phyloP scores from a whole-genome alignment of 2,797 vertebrate genomes.

The Euphonia xanthogaster region DNA sequence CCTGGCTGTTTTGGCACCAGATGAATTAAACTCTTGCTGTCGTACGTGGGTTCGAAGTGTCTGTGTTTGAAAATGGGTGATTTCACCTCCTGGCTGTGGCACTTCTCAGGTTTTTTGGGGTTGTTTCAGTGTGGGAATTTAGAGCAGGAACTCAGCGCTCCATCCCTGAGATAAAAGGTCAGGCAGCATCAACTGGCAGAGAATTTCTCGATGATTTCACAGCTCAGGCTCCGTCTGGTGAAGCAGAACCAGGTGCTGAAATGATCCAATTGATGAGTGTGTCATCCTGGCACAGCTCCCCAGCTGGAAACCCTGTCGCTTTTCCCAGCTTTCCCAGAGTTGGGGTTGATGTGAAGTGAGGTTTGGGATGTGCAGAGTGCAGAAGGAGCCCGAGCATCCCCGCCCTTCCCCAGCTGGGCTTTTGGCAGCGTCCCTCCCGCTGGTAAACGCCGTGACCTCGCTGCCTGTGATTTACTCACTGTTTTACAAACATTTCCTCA shows the following conservation, averaged over 20 bases:
- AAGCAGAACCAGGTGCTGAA: neutral
- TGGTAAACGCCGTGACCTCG: slow-evolving; percentile 82
- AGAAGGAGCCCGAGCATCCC: slow-evolving; percentile 63
- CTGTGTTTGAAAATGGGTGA: neutral
- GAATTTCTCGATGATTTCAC: neutral
- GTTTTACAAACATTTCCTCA: slow-evolving; percentile 85
- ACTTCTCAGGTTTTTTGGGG: neutral
- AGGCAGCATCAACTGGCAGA: neutral
- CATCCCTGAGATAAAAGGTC: neutral
- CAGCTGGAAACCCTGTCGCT: accelerated
- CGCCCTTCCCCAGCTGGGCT: slow-evolving; percentile 89
- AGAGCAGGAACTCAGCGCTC: neutral
- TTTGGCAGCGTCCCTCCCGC: slow-evolving; percentile 82
- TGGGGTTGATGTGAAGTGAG: neutral
- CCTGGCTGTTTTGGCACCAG: neutral
- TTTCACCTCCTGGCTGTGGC: slow-evolving; percentile 7
- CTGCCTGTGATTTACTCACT: slow-evolving; percentile 85
- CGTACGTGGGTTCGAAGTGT: accelerated
- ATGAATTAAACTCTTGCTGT: neutral
- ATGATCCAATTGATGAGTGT: accelerated
- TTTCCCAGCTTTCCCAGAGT: neutral
- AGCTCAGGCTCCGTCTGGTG: neutral
- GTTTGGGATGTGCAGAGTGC: neutral
- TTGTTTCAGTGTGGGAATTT: neutral
- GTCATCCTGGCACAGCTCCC: neutral